Evolutionary conservation across 92 coral and sea anemone genomes (phyloP).

Genomic region (Pocillopora meandrina): DNA sequence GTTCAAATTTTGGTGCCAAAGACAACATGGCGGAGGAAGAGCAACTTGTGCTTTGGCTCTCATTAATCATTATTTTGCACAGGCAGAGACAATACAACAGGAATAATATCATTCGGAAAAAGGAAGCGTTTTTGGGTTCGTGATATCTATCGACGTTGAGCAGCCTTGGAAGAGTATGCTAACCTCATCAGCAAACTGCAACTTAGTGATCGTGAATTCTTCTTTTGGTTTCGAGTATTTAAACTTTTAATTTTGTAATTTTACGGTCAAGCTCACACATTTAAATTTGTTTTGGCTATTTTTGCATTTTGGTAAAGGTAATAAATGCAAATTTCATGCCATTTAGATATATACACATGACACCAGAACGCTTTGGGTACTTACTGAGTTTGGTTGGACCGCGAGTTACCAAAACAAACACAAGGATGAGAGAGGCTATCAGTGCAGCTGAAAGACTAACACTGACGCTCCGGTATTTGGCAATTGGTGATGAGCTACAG

Average conservation of each 20-base stretch:
- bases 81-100: slow-evolving; percentile 4
- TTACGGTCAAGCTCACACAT: not conserved
- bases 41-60: slow-evolving; percentile 9
- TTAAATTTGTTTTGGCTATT: slow-evolving; percentile 6
- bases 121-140: slow-evolving; percentile 49
- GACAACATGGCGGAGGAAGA: not conserved
- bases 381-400: slow-evolving; percentile 18
- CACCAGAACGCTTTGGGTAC: slow-evolving; percentile 33
- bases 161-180: slow-evolving; percentile 42
- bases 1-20: too few relatives aligned
- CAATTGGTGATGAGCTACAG: slow-evolving; percentile 55
- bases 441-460: too few relatives aligned
- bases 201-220: slow-evolving; percentile 43
- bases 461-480: slow-evolving; percentile 24
- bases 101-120: not conserved
- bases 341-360: slow-evolving; percentile 29
- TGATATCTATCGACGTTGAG: slow-evolving; percentile 33
- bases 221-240: slow-evolving; percentile 18
- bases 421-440: too few relatives aligned
- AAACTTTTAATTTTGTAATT: not conserved
- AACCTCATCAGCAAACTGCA: slow-evolving; percentile 39
- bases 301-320: slow-evolving; percentile 7
- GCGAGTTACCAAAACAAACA: too few relatives aligned
- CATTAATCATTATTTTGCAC: slow-evolving; percentile 13
- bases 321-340: not conserved